Evolutionary conservation across 1,140 invertebrate genomes (phyloP).

Genomic region (Lordiphosa clarofinis): DNA sequence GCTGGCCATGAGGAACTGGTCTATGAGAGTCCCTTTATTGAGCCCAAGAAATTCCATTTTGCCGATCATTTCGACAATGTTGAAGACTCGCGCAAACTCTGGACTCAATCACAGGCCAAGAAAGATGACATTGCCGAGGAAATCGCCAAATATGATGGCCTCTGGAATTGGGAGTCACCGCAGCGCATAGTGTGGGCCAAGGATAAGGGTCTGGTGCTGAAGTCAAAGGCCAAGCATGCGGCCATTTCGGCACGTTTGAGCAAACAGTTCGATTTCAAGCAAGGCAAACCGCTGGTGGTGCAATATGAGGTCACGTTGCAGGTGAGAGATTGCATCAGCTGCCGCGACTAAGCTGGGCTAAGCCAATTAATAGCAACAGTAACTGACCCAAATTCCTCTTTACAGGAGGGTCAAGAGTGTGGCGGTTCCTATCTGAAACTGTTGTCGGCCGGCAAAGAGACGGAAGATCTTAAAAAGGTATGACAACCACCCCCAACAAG

Average conservation of each 20-base stretch:
- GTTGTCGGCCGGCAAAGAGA: conserved; percentile 85
- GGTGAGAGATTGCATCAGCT: conserved; percentile 79
- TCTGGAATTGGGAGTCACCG: conserved; percentile 89
- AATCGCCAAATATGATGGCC: conserved; percentile 97
- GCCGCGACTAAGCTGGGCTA: conserved; percentile 22
- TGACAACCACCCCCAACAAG: conserved; percentile 5
- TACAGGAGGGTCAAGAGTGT: conserved; percentile 96
- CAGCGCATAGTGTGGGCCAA: conserved; percentile 87
- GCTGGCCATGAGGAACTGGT: conserved; percentile 52
- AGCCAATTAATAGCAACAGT: conserved; percentile 68
- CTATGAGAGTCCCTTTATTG: conserved; percentile 84
- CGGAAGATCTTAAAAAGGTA: conserved; percentile 85
- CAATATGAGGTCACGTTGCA: conserved; percentile 94
- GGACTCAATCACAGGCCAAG: conserved; percentile 94
- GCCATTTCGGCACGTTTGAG: conserved; percentile 92
- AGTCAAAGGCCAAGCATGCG: conserved; percentile 97
- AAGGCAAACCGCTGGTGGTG: conserved; percentile 92
- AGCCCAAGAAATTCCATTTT: conserved; percentile 85
- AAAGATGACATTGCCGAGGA: conserved; percentile 95
- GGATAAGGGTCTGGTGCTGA: conserved; percentile 94
- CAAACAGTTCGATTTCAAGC: conserved; percentile 91
- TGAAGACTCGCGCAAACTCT: conserved; percentile 87
- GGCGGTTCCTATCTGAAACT: conserved; percentile 99
- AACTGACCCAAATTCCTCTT: conserved; percentile 43
- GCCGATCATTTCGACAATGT: conserved; percentile 94